These are phyloP conservation scores for Lepisosteus oculatus DNA, from an alignment of 2,113 vertebrate genomes.

Conservation along the genomic window DNA sequence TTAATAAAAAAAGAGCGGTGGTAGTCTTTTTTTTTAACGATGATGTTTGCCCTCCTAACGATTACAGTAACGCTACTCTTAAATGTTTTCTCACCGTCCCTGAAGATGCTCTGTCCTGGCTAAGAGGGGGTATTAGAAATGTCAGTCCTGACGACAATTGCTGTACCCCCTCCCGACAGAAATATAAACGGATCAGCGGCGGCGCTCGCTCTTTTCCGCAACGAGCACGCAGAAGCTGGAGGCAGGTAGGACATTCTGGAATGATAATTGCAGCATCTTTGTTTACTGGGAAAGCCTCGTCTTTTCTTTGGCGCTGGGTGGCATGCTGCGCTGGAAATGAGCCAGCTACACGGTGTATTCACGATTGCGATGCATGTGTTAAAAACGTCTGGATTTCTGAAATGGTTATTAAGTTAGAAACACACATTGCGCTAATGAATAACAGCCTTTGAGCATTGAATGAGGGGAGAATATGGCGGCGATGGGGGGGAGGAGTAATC, in stretches of 20 bases:
- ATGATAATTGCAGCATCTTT: not conserved
- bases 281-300: not conserved
- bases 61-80: too few species aligned
- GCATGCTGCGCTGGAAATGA: too few species aligned
- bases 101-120: not conserved
- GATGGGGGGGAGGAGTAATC: not conserved
- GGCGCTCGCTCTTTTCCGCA: constrained; percentile 18
- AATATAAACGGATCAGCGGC: constrained; percentile 29
- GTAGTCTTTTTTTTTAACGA: too few species aligned
- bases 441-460: not conserved
- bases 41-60: too few species aligned
- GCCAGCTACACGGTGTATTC: too few species aligned
- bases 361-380: too few species aligned
- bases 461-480: not conserved
- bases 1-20: too few species aligned
- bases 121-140: constrained; percentile 24
- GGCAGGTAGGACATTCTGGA: constrained; percentile 23
- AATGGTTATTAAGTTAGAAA: too few species aligned
- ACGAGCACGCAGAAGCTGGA: not conserved
- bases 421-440: too few species aligned
- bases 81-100: not conserved
- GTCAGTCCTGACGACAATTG: constrained; percentile 20
- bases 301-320: too few species aligned
- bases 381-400: too few species aligned
- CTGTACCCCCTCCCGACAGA: constrained; percentile 22